A percentile compares a stretch with the other conserved stretches of the same genome.
Evolutionary conservation across 1,140 invertebrate genomes (phyloP).

Genomic region (Macrosteles quadrilineatus): DNA sequence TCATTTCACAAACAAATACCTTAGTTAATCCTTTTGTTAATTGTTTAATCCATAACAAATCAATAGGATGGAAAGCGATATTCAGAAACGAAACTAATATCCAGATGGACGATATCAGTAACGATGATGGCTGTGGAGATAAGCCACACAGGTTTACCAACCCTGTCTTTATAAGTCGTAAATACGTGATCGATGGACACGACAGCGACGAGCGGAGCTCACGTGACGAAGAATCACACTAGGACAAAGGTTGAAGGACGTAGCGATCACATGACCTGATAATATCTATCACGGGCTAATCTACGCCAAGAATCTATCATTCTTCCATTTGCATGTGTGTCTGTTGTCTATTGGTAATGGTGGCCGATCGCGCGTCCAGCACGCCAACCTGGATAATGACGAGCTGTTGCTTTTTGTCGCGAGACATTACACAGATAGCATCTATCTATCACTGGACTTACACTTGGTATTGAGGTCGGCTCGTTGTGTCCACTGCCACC

Average conservation of each 20-base stretch:
- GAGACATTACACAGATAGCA: slow-evolving; percentile 21
- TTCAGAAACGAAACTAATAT: too few species aligned
- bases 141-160: too few species aligned
- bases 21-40: too few species aligned
- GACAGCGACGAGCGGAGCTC: too few species aligned
- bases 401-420: slow-evolving; percentile 29
- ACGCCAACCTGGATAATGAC: slow-evolving; percentile 26
- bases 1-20: too few species aligned
- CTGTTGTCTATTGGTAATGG: slow-evolving; percentile 30
- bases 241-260: neutral
- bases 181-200: too few species aligned
- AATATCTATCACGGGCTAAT: slow-evolving; percentile 23
- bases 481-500: neutral
- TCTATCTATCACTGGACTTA: slow-evolving; percentile 23
- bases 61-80: too few species aligned
- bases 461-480: neutral
- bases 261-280: slow-evolving; percentile 1
- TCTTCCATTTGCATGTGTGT: slow-evolving; percentile 28
- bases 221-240: too few species aligned
- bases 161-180: too few species aligned
- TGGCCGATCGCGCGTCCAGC: neutral
- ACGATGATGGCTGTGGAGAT: too few species aligned
- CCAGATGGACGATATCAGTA: too few species aligned
- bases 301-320: slow-evolving; percentile 30
- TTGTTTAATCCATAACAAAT: too few species aligned